Evolutionary conservation across 64 coral and sea anemone genomes (phyloP).

Genomic region (Cladopsammia gracilis): DNA sequence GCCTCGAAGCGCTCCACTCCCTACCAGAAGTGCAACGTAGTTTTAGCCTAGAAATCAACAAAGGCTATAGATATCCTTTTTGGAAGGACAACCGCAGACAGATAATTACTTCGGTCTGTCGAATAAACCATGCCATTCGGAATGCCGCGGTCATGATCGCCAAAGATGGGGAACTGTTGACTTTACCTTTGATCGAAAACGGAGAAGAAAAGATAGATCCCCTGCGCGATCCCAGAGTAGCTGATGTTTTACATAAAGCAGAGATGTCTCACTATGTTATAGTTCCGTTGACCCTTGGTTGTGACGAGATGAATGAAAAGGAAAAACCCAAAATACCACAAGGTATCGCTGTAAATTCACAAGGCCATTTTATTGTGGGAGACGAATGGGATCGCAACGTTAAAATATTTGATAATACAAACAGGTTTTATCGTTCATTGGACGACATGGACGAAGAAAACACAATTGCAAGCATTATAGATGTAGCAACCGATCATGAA

Average conservation of each 20-base stretch:
- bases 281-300: not conserved
- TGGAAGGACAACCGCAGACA: not conserved
- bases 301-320: not conserved
- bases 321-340: not conserved
- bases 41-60: slow-evolving; percentile 25
- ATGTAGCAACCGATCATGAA: not conserved
- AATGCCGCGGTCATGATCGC: not conserved
- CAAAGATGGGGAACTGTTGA: not conserved
- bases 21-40: slow-evolving; percentile 23
- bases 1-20: slow-evolving; percentile 49
- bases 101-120: not conserved
- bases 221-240: not conserved
- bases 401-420: not conserved
- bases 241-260: not conserved
- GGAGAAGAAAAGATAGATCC: not conserved
- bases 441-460: not conserved
- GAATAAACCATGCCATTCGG: not conserved
- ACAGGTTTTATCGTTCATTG: not conserved
- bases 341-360: not conserved
- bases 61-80: not conserved
- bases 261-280: not conserved
- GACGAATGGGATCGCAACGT: slow-evolving; percentile 6
- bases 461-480: not conserved
- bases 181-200: not conserved
- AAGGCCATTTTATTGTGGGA: not conserved